Conservation (phyloP, 2,113 vertebrate species). For the Chaetops frenatus region DNA sequence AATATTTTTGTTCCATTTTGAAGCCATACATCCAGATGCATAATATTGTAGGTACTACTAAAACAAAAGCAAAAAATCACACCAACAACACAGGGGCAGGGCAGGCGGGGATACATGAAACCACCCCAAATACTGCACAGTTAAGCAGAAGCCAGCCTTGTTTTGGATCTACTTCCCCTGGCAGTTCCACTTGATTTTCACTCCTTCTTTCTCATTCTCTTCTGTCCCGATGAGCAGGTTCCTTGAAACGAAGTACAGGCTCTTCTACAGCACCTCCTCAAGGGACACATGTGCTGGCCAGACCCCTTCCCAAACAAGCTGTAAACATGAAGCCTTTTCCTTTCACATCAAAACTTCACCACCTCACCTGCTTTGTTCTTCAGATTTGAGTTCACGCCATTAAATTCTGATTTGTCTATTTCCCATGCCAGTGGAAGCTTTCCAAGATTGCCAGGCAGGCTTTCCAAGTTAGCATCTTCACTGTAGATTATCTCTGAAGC, state of each 20-base stretch:
- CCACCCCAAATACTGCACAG: neutral
- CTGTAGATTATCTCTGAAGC: conserved; percentile 71
- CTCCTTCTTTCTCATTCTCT: neutral
- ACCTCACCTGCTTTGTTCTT: conserved; percentile 86
- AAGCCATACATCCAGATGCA: neutral
- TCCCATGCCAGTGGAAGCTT: conserved; percentile 93
- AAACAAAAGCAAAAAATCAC: neutral
- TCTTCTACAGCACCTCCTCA: neutral
- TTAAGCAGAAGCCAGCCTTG: neutral
- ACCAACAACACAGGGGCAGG: neutral
- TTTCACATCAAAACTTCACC: neutral
- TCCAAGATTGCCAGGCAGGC: conserved; percentile 69
- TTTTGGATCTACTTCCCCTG: neutral
- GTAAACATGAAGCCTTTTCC: neutral
- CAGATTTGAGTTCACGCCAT: conserved; percentile 73
- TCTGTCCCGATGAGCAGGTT: rapidly evolving
- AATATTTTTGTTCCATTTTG: neutral
- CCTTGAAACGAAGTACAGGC: neutral
- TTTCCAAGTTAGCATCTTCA: conserved; percentile 80
- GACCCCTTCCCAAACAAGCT: neutral
- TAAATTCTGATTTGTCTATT: conserved; percentile 93
- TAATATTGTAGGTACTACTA: neutral
- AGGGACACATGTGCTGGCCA: rapidly evolving
- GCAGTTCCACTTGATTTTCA: neutral
- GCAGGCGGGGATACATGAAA: neutral